Conservation (phyloP, 2,888 invertebrate species). For the Drosophila pseudotakahashii region DNA sequence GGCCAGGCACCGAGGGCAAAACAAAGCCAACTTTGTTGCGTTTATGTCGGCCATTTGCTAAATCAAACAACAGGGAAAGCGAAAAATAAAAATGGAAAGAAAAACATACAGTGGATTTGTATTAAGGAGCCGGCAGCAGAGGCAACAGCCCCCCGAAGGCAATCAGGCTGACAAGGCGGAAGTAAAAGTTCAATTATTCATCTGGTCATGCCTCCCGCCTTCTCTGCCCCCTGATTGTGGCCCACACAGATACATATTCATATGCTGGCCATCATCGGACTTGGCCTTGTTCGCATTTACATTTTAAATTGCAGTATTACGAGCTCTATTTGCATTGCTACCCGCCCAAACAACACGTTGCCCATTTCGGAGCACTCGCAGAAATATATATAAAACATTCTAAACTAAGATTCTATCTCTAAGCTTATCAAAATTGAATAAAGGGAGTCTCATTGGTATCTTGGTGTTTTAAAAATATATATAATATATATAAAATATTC, state of each 20-base stretch:
- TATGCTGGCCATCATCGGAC: constrained; percentile 55
- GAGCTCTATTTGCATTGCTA: constrained; percentile 65
- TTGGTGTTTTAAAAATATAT: no score
- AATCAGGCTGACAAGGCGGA: constrained; percentile 73
- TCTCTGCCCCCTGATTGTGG: constrained; percentile 53
- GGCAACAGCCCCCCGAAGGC: constrained; percentile 20
- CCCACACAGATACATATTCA: constrained; percentile 25
- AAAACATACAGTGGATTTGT: constrained; percentile 15
- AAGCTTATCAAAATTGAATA: no score
- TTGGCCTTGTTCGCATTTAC: constrained; percentile 72
- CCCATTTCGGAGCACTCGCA: constrained; percentile 33
- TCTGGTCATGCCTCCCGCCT: constrained; percentile 31
- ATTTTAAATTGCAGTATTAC: constrained; percentile 77
- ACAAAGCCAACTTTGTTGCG: constrained; percentile 47
- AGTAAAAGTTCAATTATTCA: constrained; percentile 77
- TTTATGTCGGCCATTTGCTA: constrained; percentile 64
- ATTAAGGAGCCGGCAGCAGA: constrained; percentile 1
- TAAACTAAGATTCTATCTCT: no score
- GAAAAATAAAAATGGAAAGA: constrained; percentile 12
- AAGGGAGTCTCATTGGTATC: no score
- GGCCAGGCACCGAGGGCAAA: constrained; percentile 12
- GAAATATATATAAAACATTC: neutral
- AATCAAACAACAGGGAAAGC: constrained; percentile 56
- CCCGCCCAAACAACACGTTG: constrained; percentile 62
- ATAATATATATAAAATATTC: neutral